Base-by-base conservation (phyloP, 2,113 vertebrate species). In the Otolemur garnettii region DNA sequence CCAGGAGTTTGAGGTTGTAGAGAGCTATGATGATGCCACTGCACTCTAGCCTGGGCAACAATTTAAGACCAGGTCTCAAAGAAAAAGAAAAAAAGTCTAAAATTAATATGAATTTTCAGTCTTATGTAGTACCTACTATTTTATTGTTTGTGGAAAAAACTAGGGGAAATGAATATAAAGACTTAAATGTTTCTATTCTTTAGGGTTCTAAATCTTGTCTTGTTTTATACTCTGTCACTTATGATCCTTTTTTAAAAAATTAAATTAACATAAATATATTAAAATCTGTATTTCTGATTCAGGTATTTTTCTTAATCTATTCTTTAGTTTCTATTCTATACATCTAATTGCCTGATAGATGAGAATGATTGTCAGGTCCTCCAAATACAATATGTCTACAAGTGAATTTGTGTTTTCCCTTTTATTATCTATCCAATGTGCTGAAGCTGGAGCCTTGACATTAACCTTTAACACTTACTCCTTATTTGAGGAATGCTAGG, bases 371-470 rank as follows among this genome's bases (percentile, higher is more conserved):
- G 88, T 10, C 55, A 78, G 17, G 42, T 66, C 42, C 21, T 53
- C 50, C 82, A 66, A 59, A 24, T 87, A 93, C 2, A 86, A 1
- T 85, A 62, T 94, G 30, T 62, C 42, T 91, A 35, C 87, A 91
- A 78, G 55, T 94, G n/a, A 91, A 35, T 81, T 80, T 53, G 26
- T 85, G 26, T 80, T 88, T 91, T 91, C 69, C 64, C 72, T 74
- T 68, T 55, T 92, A 64, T 85, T n/a, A 50, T 89, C 50, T 91
- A 33, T 57, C 9, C 80, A n/a, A 69, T 57, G 26, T 55, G 53
- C 59, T 88, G 14, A 68, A 88, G 17, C 81, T 92, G 35, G 79
- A 88, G 84, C 10, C 38, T 33, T 91, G 18, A 8, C 78, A 45
- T 66, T 90, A 50, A 50, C 62, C 81, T 83, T 93, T 87, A 28